These are phyloP conservation scores for Hemaris fuciformis DNA, from an alignment of 2,888 invertebrate genomes.

Conservation along the genomic window DNA sequence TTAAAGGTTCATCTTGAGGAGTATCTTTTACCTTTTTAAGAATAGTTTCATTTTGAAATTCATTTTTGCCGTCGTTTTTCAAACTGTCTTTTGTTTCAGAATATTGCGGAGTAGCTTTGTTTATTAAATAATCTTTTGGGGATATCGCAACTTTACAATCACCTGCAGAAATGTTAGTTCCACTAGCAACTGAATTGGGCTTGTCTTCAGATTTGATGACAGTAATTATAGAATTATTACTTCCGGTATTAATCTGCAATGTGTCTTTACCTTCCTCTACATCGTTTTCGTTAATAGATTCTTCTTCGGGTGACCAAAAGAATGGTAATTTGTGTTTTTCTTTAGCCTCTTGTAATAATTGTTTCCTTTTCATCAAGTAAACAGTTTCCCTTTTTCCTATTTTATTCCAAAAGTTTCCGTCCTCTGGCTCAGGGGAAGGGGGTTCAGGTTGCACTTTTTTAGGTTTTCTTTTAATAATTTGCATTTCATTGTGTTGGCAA, in stretches of 20 bases:
- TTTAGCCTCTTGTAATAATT: constrained; percentile 67
- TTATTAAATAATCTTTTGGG: not conserved
- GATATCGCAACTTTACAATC: not conserved
- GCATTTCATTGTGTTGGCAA: constrained; percentile 36
- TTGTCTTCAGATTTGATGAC: not conserved
- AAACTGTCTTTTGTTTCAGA: not conserved
- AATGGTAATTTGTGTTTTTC: constrained; percentile 58
- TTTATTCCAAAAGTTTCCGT: constrained; percentile 84
- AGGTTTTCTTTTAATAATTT: constrained; percentile 37
- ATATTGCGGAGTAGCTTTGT: not conserved
- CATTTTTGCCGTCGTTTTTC: not conserved
- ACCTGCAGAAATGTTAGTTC: not conserved
- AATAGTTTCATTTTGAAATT: not conserved
- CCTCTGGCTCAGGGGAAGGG: constrained; percentile 65
- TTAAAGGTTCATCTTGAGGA: not conserved
- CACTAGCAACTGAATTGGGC: not conserved
- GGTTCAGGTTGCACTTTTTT: constrained; percentile 35
- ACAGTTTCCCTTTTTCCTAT: constrained; percentile 85
- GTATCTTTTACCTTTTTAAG: too few species aligned
- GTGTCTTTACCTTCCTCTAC: constrained; percentile 18
- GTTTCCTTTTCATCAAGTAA: constrained; percentile 80
- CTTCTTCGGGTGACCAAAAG: constrained; percentile 67
- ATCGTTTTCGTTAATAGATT: constrained; percentile 19
- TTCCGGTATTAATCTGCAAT: not conserved
- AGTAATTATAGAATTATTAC: not conserved